A percentile compares a stretch with the other conserved stretches of the same genome.
Evolutionary conservation across 2,888 invertebrate species (phyloP).

Genomic region (Tuberolachnus salignus): DNA sequence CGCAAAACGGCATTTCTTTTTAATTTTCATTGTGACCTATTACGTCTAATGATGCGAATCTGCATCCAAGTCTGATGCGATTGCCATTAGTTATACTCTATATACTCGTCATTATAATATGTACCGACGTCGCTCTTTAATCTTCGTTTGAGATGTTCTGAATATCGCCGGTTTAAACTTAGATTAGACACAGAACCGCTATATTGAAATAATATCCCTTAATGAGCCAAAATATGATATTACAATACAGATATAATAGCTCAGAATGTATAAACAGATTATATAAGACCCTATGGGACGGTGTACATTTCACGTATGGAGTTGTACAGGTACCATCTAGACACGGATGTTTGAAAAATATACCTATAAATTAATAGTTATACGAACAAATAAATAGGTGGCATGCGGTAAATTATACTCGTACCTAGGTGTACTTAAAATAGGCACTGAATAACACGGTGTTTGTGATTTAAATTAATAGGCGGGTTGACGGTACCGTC

Average conservation of each 20-base stretch:
- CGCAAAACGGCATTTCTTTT: neutral
- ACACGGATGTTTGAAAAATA: too few species aligned
- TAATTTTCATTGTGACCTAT: slow-evolving; percentile 17
- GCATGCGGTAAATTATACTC: too few species aligned
- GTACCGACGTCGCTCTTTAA: slow-evolving; percentile 33
- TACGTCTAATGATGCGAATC: slow-evolving; percentile 24
- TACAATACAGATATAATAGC: slow-evolving; percentile 5
- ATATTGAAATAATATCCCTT: slow-evolving; percentile 45
- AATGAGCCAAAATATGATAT: slow-evolving; percentile 35
- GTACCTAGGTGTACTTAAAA: too few species aligned
- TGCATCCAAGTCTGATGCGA: neutral
- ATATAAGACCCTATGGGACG: neutral
- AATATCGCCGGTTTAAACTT: slow-evolving; percentile 22
- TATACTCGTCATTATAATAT: slow-evolving; percentile 14
- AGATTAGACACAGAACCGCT: slow-evolving; percentile 13
- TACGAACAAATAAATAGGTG: too few species aligned
- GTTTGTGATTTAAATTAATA: neutral
- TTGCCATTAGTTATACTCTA: neutral
- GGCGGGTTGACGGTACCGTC: neutral
- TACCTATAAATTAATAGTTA: too few species aligned
- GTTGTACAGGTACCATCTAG: too few species aligned
- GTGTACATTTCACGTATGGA: too few species aligned
- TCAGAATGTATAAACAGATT: slow-evolving; percentile 11
- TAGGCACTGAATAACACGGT: too few species aligned
- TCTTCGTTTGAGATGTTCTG: slow-evolving; percentile 16